Base-by-base conservation (phyloP, 2,797 vertebrate species). In the Thripadectes ignobilis region DNA sequence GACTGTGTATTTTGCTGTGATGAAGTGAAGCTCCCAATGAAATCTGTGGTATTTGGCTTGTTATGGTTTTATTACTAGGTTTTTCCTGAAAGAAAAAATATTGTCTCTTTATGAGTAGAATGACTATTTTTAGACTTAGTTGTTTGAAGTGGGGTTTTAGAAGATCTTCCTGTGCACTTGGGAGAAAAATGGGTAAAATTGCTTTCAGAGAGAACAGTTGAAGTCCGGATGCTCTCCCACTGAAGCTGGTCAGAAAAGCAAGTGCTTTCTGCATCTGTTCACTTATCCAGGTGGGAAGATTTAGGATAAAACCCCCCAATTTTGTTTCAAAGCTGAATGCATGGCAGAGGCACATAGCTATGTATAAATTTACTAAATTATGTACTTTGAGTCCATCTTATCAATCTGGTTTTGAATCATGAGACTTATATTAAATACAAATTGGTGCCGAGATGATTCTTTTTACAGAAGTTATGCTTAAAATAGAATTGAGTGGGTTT, bases 401-500 rank as follows among this genome's bases (percentile, higher is more conserved):
- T 89, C 79, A 88, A 55, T 88, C 66, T 91, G 45, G 3, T 52
- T 92, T 95, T 89, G 51, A 81, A 58, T 75, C 1, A 0, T 85
- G 73, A 82, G 51, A 54, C 62, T 61, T 65, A 9, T 69, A 51
- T 85, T 85, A 83, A 89, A 91, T 38, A 91, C 0, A 1, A 87
- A 54, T 88, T 83, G 58, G 72, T 62, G 32, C 58, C 54, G 61
- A 66, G 62, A 77, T 93, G 41, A 74, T 74, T 92, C 65, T 87
- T 92, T 95, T 94, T 92, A 79, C 72, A 65, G 72, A 92, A 89
- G 30, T 79, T 80, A 45, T 55, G 10, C 80, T 92, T 94, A 93
- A 96, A 95, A 96, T 95, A 94, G 80, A 79, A 83, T 68, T 59
- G 80, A 90, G 93, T 95, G 71, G 80, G 92, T 71, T 74, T 68